Percentiles rank a stretch among this genome's conserved stretches.
Evolutionary conservation across 2,797 vertebrate species (phyloP).

Genomic region (Cuniculus paca): DNA sequence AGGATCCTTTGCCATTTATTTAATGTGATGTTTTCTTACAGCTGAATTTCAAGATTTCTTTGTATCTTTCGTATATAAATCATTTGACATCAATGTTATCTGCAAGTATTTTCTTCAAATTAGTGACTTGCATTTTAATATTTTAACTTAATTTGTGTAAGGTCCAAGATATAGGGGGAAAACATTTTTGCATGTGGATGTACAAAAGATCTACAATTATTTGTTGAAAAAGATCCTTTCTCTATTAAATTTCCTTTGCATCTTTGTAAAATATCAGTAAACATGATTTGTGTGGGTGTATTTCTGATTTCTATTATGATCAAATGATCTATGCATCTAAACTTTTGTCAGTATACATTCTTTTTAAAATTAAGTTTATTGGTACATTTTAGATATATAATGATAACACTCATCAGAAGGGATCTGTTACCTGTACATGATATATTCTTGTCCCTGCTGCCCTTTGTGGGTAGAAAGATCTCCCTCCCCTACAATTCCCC

Average conservation of each 20-base stretch:
- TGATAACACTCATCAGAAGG: too few species aligned
- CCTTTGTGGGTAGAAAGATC: not conserved
- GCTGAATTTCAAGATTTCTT: not conserved
- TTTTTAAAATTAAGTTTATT: too few species aligned
- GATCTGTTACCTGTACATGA: too few species aligned
- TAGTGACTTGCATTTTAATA: not conserved
- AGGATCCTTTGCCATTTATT: not conserved
- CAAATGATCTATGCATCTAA: not conserved
- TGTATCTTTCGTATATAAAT: not conserved
- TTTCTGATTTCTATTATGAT: not conserved
- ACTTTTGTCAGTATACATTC: not conserved
- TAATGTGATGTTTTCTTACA: not conserved
- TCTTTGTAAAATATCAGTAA: not conserved
- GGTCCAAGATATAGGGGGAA: not conserved
- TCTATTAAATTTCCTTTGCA: too few species aligned
- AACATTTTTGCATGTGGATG: not conserved
- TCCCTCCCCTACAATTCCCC: not conserved
- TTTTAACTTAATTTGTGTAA: not conserved
- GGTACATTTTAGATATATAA: too few species aligned
- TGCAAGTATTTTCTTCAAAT: not conserved
- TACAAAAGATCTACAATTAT: not conserved
- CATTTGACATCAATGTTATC: not conserved
- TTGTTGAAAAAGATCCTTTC: slow-evolving; percentile 1
- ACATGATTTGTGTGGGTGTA: not conserved
- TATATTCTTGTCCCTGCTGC: too few species aligned